phyloP scores from a whole-genome alignment of 1,140 invertebrate species.

The Elymnias hypermnestra region DNA sequence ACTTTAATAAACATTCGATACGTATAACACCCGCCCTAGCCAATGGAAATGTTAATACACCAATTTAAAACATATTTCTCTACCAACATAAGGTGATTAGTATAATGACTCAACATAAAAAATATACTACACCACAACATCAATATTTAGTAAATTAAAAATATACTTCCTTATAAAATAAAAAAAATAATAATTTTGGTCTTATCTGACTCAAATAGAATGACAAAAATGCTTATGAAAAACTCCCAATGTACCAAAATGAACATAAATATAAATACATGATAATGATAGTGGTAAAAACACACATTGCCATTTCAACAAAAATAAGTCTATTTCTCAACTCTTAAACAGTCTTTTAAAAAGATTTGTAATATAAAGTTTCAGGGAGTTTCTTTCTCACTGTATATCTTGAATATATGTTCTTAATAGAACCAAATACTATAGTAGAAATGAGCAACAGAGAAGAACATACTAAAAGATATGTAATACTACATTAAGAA shows the following conservation, averaged over 20 bases:
- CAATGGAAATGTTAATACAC: slow-evolving; percentile 5
- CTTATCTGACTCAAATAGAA: slow-evolving; percentile 25
- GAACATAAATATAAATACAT: slow-evolving; percentile 1
- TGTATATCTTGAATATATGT: not conserved
- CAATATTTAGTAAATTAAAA: slow-evolving; percentile 12
- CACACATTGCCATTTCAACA: slow-evolving; percentile 10
- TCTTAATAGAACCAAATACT: slow-evolving; percentile 1
- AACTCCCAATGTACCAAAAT: slow-evolving; percentile 6
- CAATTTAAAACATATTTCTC: slow-evolving; percentile 1
- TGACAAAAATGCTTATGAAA: slow-evolving; percentile 9
- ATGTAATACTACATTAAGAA: not conserved
- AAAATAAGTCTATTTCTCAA: not conserved
- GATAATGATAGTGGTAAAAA: slow-evolving; percentile 6
- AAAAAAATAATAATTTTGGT: slow-evolving; percentile 18
- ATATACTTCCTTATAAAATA: slow-evolving; percentile 4
- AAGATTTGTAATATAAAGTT: slow-evolving; percentile 2
- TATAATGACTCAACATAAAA: slow-evolving; percentile 49
- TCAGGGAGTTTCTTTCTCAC: not conserved
- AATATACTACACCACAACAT: slow-evolving; percentile 12
- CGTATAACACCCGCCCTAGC: slow-evolving; percentile 6
- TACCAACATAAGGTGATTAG: slow-evolving; percentile 26
- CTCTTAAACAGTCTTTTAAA: slow-evolving; percentile 1
- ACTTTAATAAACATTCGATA: not conserved
- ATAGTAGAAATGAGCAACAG: slow-evolving; percentile 11
- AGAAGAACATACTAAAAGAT: slow-evolving; percentile 1